Evolutionary conservation across 2,797 vertebrate species (phyloP).

Genomic region (Oophaga sylvatica): DNA sequence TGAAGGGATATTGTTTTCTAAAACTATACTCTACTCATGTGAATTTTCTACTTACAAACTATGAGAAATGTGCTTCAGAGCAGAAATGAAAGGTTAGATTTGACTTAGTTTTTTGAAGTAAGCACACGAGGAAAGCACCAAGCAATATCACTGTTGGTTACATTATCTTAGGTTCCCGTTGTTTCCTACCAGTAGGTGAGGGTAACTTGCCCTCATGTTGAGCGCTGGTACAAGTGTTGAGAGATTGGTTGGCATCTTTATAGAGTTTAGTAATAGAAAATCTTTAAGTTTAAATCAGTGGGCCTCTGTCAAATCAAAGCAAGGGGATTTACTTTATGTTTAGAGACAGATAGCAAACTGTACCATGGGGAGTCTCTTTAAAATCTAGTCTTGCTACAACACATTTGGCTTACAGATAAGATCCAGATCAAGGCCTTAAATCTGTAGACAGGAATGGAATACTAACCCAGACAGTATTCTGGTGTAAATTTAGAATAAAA

Average conservation of each 20-base stretch:
- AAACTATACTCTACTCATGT: background rate
- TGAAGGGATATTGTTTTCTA: background rate
- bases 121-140: background rate
- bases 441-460: background rate
- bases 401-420: slow-evolving; percentile 35
- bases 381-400: slow-evolving; percentile 7
- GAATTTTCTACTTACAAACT: background rate
- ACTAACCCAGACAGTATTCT: background rate
- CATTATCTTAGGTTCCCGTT: background rate
- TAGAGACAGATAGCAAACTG: slow-evolving; percentile 35
- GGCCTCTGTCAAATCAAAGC: slow-evolving; percentile 24
- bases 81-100: background rate
- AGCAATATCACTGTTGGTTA: background rate
- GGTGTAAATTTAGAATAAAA: background rate
- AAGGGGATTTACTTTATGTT: slow-evolving; percentile 47
- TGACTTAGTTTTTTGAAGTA: background rate
- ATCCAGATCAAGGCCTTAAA: slow-evolving; percentile 12
- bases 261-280: slow-evolving; percentile 30
- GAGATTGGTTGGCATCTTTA: slow-evolving; percentile 14
- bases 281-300: slow-evolving; percentile 30
- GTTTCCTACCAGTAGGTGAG: slow-evolving; percentile 11
- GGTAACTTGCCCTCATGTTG: slow-evolving; percentile 24
- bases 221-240: slow-evolving; percentile 18
- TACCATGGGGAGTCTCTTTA: slow-evolving; percentile 43
- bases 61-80: background rate